Base-by-base conservation (phyloP, 2,797 vertebrate genomes). In the Euphonia xanthogaster region DNA sequence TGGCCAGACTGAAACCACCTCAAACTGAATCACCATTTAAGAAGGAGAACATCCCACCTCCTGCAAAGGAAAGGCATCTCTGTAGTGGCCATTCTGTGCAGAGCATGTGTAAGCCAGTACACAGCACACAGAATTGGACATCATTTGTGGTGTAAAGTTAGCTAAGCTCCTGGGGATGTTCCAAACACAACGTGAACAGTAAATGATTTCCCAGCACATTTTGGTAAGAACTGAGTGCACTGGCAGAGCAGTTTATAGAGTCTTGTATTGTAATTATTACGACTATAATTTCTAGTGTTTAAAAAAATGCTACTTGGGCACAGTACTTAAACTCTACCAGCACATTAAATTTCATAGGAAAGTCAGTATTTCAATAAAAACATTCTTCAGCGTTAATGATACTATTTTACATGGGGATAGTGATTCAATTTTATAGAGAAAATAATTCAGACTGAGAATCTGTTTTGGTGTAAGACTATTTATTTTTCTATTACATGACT, bases 81-180 rank as follows among this genome's bases (percentile, higher is more conserved):
- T 47, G 14, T 7, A 14, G 7, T 37, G 45, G 8, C 20, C 45
- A 21, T 57, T 81, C 66, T 31, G 39, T 25, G 15, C 31, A 75
- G 17, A 65, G 33, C 37, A 42, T 0, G 0, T 2, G 1, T 31
- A 60, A n/a, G 15, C 62, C 24, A 37, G 54, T 39, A 51, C 63
- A 61, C 44, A 37, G 28, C 39, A 65, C 70, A 47, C 7, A 51
- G 17, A 67, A 33, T 4, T 68, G 47, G 20, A 61, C 70, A 61
- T 80, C 9, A 27, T 27, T 86, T 78, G 35, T 0, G 44, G 17
- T 20, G 16, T 8, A 18, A 28, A 65, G 57, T 58, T 71, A 61
- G 39, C 10, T 31, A 65, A 87, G 30, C 22, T 40, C 13, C 45
- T 71, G 39, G 54, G 63, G 9, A 23, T 8, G 14, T 24, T 92